These are phyloP conservation scores for Cynoglossus semilaevis DNA, from an alignment of 2,113 vertebrate species.

Conservation along the genomic window DNA sequence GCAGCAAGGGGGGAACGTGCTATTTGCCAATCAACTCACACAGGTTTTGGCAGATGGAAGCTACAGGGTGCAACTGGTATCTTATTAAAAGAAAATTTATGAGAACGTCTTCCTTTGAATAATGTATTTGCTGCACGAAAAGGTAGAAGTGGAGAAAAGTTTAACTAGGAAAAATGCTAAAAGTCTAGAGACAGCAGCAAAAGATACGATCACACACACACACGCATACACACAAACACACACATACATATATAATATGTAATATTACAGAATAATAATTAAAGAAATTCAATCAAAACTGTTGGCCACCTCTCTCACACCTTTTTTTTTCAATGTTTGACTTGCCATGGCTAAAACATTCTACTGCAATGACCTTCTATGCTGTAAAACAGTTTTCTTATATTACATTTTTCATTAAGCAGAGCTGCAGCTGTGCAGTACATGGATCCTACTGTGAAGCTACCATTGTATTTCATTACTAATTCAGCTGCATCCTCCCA, in stretches of 20 bases:
- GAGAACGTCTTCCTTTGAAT: slow-evolving; percentile 17
- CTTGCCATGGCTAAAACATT: background rate
- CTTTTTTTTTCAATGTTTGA: no score
- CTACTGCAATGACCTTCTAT: slow-evolving; percentile 26
- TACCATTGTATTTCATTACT: slow-evolving; percentile 72
- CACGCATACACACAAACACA: slow-evolving; percentile 29
- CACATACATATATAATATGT: no score
- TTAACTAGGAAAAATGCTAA: background rate
- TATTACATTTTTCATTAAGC: slow-evolving; percentile 41
- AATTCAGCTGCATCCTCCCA: slow-evolving; percentile 69
- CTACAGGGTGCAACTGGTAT: slow-evolving; percentile 3
- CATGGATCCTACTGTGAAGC: slow-evolving; percentile 37
- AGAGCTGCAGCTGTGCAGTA: slow-evolving; percentile 48
- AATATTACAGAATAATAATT: no score
- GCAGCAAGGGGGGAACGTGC: slow-evolving; percentile 9
- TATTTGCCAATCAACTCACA: slow-evolving; percentile 37
- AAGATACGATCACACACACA: background rate
- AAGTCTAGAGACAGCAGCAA: slow-evolving; percentile 4
- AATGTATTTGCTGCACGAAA: slow-evolving; percentile 3
- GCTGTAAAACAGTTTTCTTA: slow-evolving; percentile 42
- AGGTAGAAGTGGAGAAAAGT: no score
- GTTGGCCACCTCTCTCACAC: no score
- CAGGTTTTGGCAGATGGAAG: slow-evolving; percentile 22
- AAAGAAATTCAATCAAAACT: no score
- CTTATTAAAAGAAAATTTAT: slow-evolving; percentile 1